Percentiles rank a stretch among this genome's conserved stretches.
phyloP scores from a whole-genome alignment of 2,113 vertebrate species.

The Halichoerus grypus region DNA sequence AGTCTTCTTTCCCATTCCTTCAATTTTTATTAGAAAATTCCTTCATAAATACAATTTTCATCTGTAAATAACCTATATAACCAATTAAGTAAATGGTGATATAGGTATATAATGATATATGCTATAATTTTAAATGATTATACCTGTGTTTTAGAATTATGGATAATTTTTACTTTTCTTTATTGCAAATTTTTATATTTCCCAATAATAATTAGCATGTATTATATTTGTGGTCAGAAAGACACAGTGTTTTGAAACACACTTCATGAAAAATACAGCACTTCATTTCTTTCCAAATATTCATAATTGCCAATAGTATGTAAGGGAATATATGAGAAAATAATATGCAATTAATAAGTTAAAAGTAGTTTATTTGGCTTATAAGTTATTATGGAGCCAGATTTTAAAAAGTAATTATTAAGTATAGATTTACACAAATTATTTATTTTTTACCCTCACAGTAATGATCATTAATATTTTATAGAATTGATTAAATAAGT shows the following conservation, averaged over 20 bases:
- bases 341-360: not conserved
- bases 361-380: not conserved
- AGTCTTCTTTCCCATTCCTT: not conserved
- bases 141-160: not conserved
- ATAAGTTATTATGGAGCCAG: not conserved
- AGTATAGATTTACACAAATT: not conserved
- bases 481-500: not conserved
- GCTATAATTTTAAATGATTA: not conserved
- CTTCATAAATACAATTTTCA: not conserved
- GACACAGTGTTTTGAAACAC: not conserved
- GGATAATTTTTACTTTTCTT: slow-evolving; percentile 34
- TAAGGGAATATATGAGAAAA: not conserved
- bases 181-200: not conserved
- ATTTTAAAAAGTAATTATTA: not conserved
- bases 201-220: not conserved
- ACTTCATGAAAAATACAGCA: not conserved
- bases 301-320: not conserved
- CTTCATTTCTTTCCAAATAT: not conserved
- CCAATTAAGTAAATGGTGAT: not conserved
- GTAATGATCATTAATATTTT: not conserved
- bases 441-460: not conserved
- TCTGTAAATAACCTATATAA: not conserved
- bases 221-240: slow-evolving; percentile 46
- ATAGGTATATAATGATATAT: not conserved
- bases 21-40: not conserved